These are phyloP conservation scores for Sebastes trivittatus DNA, from an alignment of 2,797 vertebrate genomes.

Conservation along the genomic window DNA sequence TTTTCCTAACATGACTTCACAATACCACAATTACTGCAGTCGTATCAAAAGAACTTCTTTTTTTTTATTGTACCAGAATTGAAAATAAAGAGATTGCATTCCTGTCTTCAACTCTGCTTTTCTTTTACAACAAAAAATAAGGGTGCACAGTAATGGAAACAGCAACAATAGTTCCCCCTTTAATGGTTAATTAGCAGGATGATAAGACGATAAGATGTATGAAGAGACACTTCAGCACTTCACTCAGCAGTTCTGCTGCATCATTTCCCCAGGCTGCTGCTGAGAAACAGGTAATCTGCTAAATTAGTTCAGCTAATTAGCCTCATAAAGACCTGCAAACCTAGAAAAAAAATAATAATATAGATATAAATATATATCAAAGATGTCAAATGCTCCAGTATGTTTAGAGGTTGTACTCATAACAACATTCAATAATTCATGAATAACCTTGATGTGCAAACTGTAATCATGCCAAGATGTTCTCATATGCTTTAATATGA, in stretches of 20 bases:
- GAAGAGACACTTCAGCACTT: conserved; percentile 32
- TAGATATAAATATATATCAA: neutral
- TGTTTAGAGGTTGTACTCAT: conserved; percentile 19
- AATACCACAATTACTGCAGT: neutral
- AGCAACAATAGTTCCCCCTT: neutral
- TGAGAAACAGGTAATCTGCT: conserved; percentile 41
- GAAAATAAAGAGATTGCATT: neutral
- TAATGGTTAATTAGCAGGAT: conserved; percentile 29
- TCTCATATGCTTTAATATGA: conserved; percentile 49
- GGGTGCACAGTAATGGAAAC: neutral
- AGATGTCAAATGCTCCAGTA: conserved; percentile 15
- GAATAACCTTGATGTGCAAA: conserved; percentile 43
- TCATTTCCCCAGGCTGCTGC: conserved; percentile 14
- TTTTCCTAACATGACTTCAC: neutral
- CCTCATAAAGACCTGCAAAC: conserved; percentile 30
- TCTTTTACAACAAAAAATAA: neutral
- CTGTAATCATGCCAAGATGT: conserved; percentile 25
- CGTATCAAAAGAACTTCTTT: neutral
- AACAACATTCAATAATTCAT: conserved; percentile 52
- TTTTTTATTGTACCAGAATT: neutral
- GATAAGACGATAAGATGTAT: conserved; percentile 20
- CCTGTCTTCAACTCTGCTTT: neutral
- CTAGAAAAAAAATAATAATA: neutral
- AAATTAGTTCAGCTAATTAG: conserved; percentile 38
- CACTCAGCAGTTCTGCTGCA: conserved; percentile 7